Percentiles rank a stretch among this genome's conserved stretches.
phyloP scores from a whole-genome alignment of 2,113 vertebrate genomes.

The Prionailurus bengalensis region DNA sequence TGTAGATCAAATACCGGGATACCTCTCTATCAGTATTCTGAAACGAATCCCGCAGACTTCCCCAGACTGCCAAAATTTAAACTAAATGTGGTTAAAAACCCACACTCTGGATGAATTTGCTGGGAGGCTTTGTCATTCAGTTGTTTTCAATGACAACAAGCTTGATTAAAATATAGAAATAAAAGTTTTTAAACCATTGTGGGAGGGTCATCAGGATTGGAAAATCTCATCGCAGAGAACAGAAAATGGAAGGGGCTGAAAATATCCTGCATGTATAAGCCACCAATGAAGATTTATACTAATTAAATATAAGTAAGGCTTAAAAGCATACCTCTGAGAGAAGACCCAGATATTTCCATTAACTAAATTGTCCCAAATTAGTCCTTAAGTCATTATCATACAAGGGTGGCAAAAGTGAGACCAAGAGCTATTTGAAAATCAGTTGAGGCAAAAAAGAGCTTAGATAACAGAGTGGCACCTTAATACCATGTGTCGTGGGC shows the following conservation, averaged over 20 bases:
- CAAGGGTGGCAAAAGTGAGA: background rate
- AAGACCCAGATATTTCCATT: background rate
- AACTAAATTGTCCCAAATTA: background rate
- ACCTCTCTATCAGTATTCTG: background rate
- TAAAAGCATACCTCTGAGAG: background rate
- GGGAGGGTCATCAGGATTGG: background rate
- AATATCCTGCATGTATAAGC: background rate
- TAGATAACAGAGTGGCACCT: background rate
- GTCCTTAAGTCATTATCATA: background rate
- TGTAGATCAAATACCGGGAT: background rate
- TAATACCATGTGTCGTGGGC: background rate
- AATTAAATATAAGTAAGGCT: background rate
- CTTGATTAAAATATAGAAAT: conserved; percentile 3
- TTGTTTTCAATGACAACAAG: background rate
- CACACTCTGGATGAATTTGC: background rate
- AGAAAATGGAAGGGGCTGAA: background rate
- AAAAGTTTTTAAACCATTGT: background rate
- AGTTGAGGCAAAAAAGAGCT: background rate
- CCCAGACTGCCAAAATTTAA: background rate
- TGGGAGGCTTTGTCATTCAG: background rate
- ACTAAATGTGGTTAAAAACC: background rate
- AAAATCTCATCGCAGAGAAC: background rate
- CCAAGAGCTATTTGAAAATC: background rate
- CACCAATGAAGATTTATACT: background rate
- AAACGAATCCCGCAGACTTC: background rate